Evolutionary conservation across 35 echinoderm and acorn worm species (phyloP).

Genomic region (Heliocidaris erythrogramma): DNA sequence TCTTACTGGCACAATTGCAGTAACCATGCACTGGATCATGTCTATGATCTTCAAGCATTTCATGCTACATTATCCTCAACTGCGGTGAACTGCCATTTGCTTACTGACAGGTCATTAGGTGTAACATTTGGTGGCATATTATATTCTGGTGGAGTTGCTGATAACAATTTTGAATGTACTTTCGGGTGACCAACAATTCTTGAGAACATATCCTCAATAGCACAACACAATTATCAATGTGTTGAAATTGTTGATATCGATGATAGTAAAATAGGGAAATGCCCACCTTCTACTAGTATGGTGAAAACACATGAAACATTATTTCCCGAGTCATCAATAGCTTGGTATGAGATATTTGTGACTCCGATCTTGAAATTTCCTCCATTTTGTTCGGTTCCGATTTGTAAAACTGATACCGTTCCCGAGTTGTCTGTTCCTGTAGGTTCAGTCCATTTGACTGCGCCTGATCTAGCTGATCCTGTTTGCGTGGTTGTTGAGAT

Average conservation of each 20-base stretch:
- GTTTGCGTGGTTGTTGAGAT: background rate
- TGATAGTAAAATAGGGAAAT: background rate
- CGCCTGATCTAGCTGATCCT: background rate
- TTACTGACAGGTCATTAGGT: no score
- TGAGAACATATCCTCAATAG: no score
- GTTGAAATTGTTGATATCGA: no score
- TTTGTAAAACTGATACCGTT: background rate
- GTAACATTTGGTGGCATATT: background rate
- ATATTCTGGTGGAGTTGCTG: background rate
- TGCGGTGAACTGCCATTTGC: no score
- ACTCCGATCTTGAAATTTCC: slow-evolving; percentile 9
- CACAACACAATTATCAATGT: no score
- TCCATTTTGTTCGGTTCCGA: background rate
- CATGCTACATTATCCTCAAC: background rate
- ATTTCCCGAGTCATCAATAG: background rate
- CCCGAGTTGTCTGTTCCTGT: background rate
- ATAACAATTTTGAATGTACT: background rate
- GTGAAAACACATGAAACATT: background rate
- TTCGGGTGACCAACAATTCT: no score
- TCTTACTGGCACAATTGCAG: no score
- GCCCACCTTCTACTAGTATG: background rate
- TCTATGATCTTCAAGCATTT: background rate
- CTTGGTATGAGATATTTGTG: slow-evolving; percentile 12
- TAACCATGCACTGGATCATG: background rate
- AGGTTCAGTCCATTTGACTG: background rate